Evolutionary conservation across 2,888 invertebrate genomes (phyloP), one percentile per base, ranked within the genome.

Genomic region (Euproctis similis): DNA sequence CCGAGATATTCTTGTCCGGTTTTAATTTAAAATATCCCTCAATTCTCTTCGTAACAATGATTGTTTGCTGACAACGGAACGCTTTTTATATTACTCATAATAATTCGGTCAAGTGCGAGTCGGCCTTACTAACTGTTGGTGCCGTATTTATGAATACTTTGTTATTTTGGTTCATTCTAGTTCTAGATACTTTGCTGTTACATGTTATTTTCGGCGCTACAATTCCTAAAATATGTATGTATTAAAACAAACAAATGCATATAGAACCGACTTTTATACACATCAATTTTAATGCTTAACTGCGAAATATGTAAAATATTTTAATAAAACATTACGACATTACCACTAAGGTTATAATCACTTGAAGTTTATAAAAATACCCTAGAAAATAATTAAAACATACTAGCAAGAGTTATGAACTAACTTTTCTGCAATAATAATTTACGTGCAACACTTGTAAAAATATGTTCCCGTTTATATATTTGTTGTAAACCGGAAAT

Each of bases 401-500:
- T 8, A 30, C 18, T 17, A 30, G 8, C 7, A 13, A 23, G 20
- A 12, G 2, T 18, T 12, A 19, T 23, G 26, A 28, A 34, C 28
- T 14, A 24, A 22, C 7, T 19, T 8, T 11, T n/a, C 19, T 30
- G 36, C 33, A 34, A 32, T 44, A n/a, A n/a, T n/a, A 42, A 44
- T 42, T 39, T 30, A 21, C 34, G 27, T 29, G 41, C 43, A 40
- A 2, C 7, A 10, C 11, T 21, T 8, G 48, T 49, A 53, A n/a
- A n/a, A n/a, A n/a, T 53, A 45, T 49, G 50, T 49, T 53, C 48
- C 44, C 50, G 53, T 53, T 60, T 59, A 56, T 61, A 49, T 55
- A 60, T 53, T 58, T 36, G 31, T 34, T 39, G 41, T 56, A 54
- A 43, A 48, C 31, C 75, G 77, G 77, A 76, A 74, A 73, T 72